Evolutionary conservation across 2,113 vertebrate genomes (phyloP).

Genomic region (Hystrix brachyura): DNA sequence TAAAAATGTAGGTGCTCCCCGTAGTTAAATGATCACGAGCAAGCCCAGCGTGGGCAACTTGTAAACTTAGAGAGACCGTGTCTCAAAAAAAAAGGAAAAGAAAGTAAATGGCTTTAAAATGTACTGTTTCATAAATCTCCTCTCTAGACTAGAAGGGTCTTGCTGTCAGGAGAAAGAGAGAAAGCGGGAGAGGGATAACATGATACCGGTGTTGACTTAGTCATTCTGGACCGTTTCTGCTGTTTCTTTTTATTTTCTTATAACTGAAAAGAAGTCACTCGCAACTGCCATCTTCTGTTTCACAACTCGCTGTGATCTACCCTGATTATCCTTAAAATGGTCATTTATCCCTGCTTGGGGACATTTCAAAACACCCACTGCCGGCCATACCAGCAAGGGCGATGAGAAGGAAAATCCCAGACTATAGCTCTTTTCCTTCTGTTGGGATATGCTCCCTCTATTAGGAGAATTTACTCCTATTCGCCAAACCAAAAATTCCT

Average conservation of each 20-base stretch:
- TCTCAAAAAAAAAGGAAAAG: background rate
- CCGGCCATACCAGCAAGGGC: background rate
- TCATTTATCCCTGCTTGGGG: background rate
- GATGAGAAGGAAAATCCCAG: background rate
- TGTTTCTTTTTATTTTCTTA: background rate
- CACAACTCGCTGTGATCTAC: background rate
- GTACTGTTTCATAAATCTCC: background rate
- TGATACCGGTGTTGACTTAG: background rate
- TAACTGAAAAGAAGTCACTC: conserved; percentile 29
- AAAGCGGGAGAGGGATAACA: too few species aligned
- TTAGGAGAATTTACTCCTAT: background rate
- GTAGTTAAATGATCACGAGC: background rate
- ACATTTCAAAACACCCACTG: conserved; percentile 52
- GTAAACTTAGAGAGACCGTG: background rate
- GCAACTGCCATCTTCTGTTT: conserved; percentile 4
- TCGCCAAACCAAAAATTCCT: background rate
- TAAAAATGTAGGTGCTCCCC: background rate
- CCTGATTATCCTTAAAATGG: conserved; percentile 49
- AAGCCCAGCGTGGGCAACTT: background rate
- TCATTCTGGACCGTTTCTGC: background rate
- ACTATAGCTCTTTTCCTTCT: background rate
- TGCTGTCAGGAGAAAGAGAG: background rate
- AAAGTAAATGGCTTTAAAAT: conserved; percentile 46
- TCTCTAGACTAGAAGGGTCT: background rate
- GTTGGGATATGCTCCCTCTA: background rate